Percentiles rank a stretch among this genome's conserved stretches.
phyloP scores from a whole-genome alignment of 35 echinoderm and acorn worm species.

The Lytechinus pictus region DNA sequence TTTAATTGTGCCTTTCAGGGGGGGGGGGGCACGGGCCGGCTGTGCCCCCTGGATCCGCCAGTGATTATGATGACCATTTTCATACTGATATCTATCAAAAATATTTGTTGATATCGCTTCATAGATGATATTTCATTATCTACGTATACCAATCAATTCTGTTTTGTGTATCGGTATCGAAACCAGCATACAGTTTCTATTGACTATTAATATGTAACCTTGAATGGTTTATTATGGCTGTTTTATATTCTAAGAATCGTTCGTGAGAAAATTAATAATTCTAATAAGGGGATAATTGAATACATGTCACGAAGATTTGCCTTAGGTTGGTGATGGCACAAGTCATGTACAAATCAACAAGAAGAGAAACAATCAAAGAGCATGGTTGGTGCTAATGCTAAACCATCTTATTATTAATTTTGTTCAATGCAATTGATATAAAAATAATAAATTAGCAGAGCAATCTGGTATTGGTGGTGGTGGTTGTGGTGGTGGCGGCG shows the following conservation, averaged over 20 bases:
- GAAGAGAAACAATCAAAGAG: neutral
- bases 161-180: neutral
- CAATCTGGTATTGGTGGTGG: too few relatives aligned
- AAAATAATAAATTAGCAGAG: too few relatives aligned
- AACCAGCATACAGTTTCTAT: neutral
- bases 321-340: neutral
- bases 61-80: neutral
- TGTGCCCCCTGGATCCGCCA: neutral
- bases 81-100: neutral
- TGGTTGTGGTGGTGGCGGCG: too few relatives aligned
- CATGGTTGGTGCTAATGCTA: too few relatives aligned
- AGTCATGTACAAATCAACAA: neutral
- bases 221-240: neutral
- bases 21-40: too few relatives aligned
- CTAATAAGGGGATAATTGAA: neutral
- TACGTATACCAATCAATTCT: neutral
- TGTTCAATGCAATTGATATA: too few relatives aligned
- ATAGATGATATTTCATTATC: neutral
- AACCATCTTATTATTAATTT: too few relatives aligned
- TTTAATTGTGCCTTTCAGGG: too few relatives aligned
- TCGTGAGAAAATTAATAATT: neutral
- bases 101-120: neutral
- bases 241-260: neutral
- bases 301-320: neutral
- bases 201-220: neutral